Conservation (phyloP, 2,888 invertebrate species). For the Chymomyza amoena region DNA sequence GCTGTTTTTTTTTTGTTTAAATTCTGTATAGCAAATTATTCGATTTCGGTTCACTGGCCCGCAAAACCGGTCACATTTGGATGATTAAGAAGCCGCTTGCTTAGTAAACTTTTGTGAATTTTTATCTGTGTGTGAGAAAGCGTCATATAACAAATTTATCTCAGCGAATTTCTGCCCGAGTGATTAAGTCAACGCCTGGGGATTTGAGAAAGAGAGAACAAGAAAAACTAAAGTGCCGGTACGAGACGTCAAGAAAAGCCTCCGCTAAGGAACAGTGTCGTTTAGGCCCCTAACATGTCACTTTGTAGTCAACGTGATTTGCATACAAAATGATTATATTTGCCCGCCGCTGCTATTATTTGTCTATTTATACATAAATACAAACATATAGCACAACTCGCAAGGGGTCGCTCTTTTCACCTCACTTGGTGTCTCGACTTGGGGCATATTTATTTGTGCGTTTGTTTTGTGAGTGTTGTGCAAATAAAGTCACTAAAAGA, state of each 20-base stretch:
- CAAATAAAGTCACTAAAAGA: background rate
- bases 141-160: background rate
- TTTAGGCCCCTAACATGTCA: slow-evolving; percentile 40
- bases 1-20: background rate
- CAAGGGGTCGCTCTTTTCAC: background rate
- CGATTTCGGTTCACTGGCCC: background rate
- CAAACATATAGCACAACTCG: too few species aligned
- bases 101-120: background rate
- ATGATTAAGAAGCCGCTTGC: background rate
- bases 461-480: background rate
- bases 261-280: slow-evolving; percentile 6
- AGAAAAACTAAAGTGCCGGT: slow-evolving; percentile 1
- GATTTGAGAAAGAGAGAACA: slow-evolving; percentile 39
- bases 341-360: slow-evolving; percentile 17
- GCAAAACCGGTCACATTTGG: background rate
- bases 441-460: background rate
- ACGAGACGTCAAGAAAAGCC: slow-evolving; percentile 7
- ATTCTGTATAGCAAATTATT: background rate
- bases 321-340: slow-evolving; percentile 63
- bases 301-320: slow-evolving; percentile 62
- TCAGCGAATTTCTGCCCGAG: background rate
- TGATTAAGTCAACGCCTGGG: slow-evolving; percentile 6
- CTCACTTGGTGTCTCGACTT: background rate
- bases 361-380: background rate
- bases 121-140: background rate